These are phyloP conservation scores for Brachionus asplanchnoidis DNA, from an alignment of 1,140 invertebrate species.

Conservation along the genomic window DNA sequence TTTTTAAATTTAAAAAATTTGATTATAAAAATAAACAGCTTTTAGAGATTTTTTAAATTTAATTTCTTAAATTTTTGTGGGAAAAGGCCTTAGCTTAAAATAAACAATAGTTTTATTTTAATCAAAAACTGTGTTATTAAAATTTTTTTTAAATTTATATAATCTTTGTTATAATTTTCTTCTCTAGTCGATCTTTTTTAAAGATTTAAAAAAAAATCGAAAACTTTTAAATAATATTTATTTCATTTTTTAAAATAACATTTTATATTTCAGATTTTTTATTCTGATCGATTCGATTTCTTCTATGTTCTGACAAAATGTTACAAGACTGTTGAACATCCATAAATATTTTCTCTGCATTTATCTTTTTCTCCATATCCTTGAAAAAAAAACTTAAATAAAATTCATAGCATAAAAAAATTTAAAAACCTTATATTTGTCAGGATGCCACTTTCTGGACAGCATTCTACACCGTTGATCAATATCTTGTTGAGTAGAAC, in stretches of 20 bases:
- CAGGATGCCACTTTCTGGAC: slow-evolving; percentile 83
- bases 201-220: neutral
- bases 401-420: slow-evolving; percentile 46
- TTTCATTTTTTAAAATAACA: neutral
- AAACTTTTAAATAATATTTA: neutral
- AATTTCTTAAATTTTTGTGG: no score
- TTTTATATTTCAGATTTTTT: slow-evolving; percentile 22
- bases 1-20: no score
- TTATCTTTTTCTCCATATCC: slow-evolving; percentile 57
- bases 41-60: no score
- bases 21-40: no score
- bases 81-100: no score
- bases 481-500: slow-evolving; percentile 77
- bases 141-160: no score
- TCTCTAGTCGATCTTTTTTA: no score
- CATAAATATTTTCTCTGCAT: slow-evolving; percentile 79
- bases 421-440: slow-evolving; percentile 67
- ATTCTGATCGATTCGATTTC: slow-evolving; percentile 33
- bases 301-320: slow-evolving; percentile 67
- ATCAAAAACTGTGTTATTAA: no score
- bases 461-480: slow-evolving; percentile 72
- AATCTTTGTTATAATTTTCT: neutral
- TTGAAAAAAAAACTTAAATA: neutral
- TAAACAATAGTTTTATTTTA: no score
- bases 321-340: slow-evolving; percentile 88